These are phyloP conservation scores for Diachasmimorpha longicaudata DNA, from an alignment of 1,140 invertebrate genomes.

Conservation along the genomic window DNA sequence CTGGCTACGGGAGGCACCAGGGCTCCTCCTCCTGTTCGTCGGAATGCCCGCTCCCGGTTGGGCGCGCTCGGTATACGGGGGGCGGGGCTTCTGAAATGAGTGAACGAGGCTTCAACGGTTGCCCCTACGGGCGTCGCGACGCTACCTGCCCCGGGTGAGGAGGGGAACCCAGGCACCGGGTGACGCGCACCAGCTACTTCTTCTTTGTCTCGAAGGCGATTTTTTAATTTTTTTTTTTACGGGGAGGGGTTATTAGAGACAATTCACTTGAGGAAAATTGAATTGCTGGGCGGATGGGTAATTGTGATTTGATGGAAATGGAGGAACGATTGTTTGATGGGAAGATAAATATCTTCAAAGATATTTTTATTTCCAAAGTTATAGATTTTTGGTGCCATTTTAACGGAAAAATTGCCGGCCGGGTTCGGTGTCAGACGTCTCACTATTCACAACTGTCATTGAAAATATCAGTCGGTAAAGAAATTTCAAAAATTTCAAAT, in stretches of 20 bases:
- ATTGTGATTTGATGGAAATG: too few species aligned
- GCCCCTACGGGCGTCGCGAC: conserved; percentile 52
- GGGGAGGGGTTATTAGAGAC: neutral
- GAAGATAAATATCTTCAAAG: too few species aligned
- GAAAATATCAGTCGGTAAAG: too few species aligned
- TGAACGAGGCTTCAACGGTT: neutral
- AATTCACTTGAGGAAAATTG: too few species aligned
- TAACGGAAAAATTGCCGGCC: too few species aligned
- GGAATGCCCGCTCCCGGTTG: conserved; percentile 48
- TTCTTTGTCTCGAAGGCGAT: conserved; percentile 15
- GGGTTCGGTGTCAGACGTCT: too few species aligned
- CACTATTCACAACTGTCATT: too few species aligned
- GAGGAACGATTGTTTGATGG: too few species aligned
- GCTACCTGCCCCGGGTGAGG: conserved; percentile 30
- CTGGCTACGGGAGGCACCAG: conserved; percentile 10
- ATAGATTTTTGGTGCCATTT: too few species aligned
- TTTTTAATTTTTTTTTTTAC: neutral
- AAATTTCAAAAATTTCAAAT: too few species aligned
- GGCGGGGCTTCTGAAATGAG: conserved; percentile 50
- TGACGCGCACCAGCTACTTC: neutral
- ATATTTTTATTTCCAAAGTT: too few species aligned
- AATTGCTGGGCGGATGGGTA: neutral
- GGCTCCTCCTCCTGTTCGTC: conserved; percentile 26
- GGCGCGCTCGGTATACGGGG: conserved; percentile 50
- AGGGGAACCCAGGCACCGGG: too few species aligned